Conservation (phyloP, 2,113 vertebrate genomes). For the Mionectes macconnelli region DNA sequence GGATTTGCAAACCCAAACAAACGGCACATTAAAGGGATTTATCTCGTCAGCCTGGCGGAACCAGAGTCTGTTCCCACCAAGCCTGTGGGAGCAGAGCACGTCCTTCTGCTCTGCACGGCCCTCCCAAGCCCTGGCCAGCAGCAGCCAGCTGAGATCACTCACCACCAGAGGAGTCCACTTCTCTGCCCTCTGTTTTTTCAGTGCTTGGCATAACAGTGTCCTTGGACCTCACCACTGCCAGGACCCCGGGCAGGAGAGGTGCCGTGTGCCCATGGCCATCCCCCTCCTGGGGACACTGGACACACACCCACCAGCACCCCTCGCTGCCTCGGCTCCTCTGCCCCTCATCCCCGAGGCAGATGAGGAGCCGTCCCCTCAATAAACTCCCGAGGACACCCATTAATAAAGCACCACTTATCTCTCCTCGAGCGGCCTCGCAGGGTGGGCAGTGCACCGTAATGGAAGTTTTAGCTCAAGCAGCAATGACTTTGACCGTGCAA, state of each 20-base stretch:
- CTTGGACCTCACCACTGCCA: rapidly evolving
- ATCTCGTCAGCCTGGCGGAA: rapidly evolving
- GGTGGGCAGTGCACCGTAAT: not conserved
- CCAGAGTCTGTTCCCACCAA: not conserved
- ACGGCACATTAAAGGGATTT: not conserved
- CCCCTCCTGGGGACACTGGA: rapidly evolving
- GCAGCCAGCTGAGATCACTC: not conserved
- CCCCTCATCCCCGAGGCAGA: not conserved
- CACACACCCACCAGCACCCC: rapidly evolving
- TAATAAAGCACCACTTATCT: not conserved
- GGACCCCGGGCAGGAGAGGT: not conserved
- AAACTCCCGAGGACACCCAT: not conserved
- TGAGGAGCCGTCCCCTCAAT: not conserved
- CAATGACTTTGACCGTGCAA: constrained; percentile 65
- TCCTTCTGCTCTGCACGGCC: not conserved
- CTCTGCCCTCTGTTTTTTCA: rapidly evolving
- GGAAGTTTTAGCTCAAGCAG: constrained; percentile 66
- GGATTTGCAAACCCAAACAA: not conserved
- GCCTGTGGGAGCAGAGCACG: not conserved
- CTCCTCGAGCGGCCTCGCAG: not conserved
- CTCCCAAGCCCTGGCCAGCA: rapidly evolving
- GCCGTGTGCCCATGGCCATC: rapidly evolving
- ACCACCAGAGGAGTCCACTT: rapidly evolving
- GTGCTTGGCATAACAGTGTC: rapidly evolving
- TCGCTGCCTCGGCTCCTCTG: not conserved